Conservation (phyloP, 2,113 vertebrate species). For the Gnathonemus echidnorhynchus region DNA sequence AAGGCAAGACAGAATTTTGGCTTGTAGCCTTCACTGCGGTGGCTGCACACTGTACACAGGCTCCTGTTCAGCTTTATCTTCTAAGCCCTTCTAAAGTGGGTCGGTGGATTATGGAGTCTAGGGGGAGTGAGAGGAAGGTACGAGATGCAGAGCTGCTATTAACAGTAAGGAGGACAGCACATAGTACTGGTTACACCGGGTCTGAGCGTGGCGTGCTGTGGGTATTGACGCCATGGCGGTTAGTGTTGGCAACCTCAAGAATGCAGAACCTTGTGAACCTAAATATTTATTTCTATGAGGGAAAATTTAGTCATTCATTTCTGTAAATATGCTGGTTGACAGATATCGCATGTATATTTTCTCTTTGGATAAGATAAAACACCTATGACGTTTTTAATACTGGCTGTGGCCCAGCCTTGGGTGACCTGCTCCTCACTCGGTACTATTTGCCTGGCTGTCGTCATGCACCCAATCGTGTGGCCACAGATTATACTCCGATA, state of each 20-base stretch:
- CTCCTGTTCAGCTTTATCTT: slow-evolving; percentile 25
- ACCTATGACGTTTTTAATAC: background rate
- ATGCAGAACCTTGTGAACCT: background rate
- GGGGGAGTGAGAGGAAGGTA: slow-evolving; percentile 14
- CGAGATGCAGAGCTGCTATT: slow-evolving; percentile 37
- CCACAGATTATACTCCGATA: background rate
- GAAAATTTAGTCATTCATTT: background rate
- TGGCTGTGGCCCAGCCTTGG: background rate
- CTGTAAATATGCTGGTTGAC: background rate
- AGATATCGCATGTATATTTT: background rate
- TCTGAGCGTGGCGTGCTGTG: background rate
- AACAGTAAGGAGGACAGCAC: slow-evolving; percentile 40
- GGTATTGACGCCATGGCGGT: background rate
- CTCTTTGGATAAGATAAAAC: background rate
- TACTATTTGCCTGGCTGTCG: background rate
- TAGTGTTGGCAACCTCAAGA: background rate
- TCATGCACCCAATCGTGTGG: background rate
- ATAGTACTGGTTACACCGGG: slow-evolving; percentile 32
- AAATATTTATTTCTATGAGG: background rate
- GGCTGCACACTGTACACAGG: background rate
- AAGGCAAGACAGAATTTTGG: background rate
- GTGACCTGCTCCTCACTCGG: background rate
- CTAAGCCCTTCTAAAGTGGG: slow-evolving; percentile 25
- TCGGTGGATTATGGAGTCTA: slow-evolving; percentile 31
- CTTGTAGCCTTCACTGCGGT: background rate